phyloP scores from a whole-genome alignment of 2,888 invertebrate genomes.

The Microctonus aethiopoides region DNA sequence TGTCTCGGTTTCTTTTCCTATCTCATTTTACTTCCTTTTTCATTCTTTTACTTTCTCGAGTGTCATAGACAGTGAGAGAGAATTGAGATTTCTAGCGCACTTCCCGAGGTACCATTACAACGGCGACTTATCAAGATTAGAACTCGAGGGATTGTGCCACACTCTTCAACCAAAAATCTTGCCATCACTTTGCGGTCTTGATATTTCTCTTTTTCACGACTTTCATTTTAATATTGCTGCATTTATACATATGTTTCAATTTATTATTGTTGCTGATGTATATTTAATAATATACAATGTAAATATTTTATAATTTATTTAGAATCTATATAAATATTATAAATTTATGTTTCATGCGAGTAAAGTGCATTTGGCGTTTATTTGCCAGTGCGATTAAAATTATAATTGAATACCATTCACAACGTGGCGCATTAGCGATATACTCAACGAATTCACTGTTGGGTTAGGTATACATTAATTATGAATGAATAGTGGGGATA shows the following conservation, averaged over 20 bases:
- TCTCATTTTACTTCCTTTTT: slow-evolving; percentile 7
- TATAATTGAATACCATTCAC: slow-evolving; percentile 56
- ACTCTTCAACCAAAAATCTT: slow-evolving; percentile 9
- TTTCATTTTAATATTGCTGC: neutral
- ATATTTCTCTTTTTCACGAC: neutral
- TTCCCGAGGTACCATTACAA: slow-evolving; percentile 26
- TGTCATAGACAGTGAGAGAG: no score
- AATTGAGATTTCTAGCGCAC: slow-evolving; percentile 24
- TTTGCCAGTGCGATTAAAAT: slow-evolving; percentile 51
- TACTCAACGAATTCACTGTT: neutral
- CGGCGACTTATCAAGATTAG: slow-evolving; percentile 31
- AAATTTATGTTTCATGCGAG: slow-evolving; percentile 8
- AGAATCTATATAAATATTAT: neutral
- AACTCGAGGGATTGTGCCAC: slow-evolving; percentile 3
- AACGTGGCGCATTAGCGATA: slow-evolving; percentile 29
- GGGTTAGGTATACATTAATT: slow-evolving; percentile 10
- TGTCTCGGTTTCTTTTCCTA: slow-evolving; percentile 21
- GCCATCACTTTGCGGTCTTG: slow-evolving; percentile 2
- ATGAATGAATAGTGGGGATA: slow-evolving; percentile 4
- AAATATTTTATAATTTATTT: no score
- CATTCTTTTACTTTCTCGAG: slow-evolving; percentile 1
- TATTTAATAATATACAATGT: neutral
- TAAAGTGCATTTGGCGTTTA: slow-evolving; percentile 36
- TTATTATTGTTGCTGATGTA: neutral
- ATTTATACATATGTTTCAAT: neutral